Conservation (phyloP, 2,113 vertebrate genomes). For the Myiopsitta monachus region DNA sequence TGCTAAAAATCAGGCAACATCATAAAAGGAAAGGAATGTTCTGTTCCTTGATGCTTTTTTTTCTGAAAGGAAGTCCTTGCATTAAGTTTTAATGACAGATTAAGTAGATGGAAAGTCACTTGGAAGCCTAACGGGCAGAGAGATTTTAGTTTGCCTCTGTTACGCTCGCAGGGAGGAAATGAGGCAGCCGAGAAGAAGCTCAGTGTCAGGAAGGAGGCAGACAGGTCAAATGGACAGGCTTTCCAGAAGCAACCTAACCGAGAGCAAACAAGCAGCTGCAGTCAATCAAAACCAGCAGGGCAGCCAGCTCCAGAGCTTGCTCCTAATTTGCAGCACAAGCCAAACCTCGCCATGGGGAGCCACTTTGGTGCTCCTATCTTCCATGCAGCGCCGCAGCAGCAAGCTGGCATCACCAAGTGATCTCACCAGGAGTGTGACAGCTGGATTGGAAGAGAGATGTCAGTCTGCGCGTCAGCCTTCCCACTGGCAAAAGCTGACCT, state of each 20-base stretch:
- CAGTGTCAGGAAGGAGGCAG: background rate
- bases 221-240: conserved; percentile 13
- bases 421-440: background rate
- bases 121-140: background rate
- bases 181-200: conserved; percentile 28
- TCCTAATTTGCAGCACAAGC: background rate
- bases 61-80: background rate
- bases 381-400: rapidly evolving
- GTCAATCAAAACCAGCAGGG: background rate
- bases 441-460: background rate
- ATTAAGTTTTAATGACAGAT: background rate
- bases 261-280: conserved; percentile 24
- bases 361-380: background rate
- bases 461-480: background rate
- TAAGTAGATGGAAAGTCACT: conserved; percentile 1
- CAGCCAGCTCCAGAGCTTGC: conserved; percentile 9
- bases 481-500: background rate
- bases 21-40: background rate
- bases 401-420: background rate
- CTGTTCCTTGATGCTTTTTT: background rate
- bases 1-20: background rate
- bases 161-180: background rate
- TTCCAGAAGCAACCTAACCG: background rate
- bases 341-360: background rate
- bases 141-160: background rate